Percentiles rank a stretch among this genome's conserved stretches.
Evolutionary conservation across 2,113 vertebrate species (phyloP).

Genomic region (Elachura formosa): DNA sequence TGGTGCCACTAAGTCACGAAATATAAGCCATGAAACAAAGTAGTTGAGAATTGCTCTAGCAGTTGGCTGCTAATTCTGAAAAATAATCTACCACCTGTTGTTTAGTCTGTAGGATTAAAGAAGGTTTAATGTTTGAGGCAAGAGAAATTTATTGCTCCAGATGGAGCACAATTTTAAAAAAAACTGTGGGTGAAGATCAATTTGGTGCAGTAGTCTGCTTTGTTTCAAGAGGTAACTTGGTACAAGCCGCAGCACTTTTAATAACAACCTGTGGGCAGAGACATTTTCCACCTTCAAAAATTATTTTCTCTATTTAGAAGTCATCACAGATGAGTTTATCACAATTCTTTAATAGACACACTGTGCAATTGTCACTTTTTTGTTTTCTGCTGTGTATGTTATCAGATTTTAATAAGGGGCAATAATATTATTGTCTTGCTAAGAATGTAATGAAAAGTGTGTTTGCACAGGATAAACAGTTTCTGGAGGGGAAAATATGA

Average conservation of each 20-base stretch:
- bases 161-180: neutral
- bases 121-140: constrained; percentile 6
- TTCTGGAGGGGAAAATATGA: neutral
- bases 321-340: neutral
- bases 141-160: constrained; percentile 14
- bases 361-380: neutral
- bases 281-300: neutral
- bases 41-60: constrained; percentile 8
- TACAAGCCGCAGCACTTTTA: neutral
- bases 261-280: neutral
- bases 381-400: neutral
- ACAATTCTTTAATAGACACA: neutral
- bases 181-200: neutral
- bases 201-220: neutral
- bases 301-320: neutral
- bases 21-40: neutral
- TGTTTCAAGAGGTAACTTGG: neutral
- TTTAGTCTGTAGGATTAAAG: constrained; percentile 41
- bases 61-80: constrained; percentile 43
- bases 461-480: neutral
- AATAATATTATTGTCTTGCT: neutral
- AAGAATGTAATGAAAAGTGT: neutral
- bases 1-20: neutral
- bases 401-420: neutral
- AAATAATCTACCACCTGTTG: constrained; percentile 59